A percentile compares a stretch with the other conserved stretches of the same genome.
phyloP scores from a whole-genome alignment of 2,888 invertebrate genomes.

The Oscheius onirici region DNA sequence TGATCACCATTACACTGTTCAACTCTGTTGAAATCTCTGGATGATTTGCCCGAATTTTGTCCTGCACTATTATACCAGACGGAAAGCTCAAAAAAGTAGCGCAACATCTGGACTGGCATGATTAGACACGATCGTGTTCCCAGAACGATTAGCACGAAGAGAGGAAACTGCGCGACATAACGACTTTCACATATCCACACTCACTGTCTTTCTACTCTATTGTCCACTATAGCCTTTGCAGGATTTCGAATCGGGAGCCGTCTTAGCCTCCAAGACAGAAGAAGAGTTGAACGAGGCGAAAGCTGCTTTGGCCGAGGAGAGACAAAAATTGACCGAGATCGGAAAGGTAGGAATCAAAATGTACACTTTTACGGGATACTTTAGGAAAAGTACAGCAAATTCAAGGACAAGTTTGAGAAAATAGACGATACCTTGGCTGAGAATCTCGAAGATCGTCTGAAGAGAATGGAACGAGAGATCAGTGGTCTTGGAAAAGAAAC shows the following conservation, averaged over 20 bases:
- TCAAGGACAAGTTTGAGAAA: constrained; percentile 69
- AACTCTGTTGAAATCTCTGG: too few relatives aligned
- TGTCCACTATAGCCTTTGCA: constrained; percentile 18
- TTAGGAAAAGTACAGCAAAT: constrained; percentile 65
- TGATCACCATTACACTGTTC: too few relatives aligned
- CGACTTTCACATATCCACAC: background rate
- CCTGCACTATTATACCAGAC: too few relatives aligned
- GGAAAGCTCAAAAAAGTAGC: background rate
- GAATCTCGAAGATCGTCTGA: constrained; percentile 62
- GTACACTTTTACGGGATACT: constrained; percentile 14
- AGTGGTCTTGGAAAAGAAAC: constrained; percentile 63
- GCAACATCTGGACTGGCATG: too few relatives aligned
- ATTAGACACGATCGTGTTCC: constrained; percentile 7
- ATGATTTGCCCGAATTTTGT: too few relatives aligned
- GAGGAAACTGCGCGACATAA: background rate
- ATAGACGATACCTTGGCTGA: constrained; percentile 60
- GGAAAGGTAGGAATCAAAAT: constrained; percentile 41
- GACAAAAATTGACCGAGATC: constrained; percentile 57
- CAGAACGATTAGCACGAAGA: constrained; percentile 11
- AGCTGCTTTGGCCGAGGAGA: constrained; percentile 53
- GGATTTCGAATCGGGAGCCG: constrained; percentile 58
- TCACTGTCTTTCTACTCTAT: background rate
- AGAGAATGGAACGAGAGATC: constrained; percentile 53
- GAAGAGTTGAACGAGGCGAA: constrained; percentile 51
- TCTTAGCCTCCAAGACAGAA: constrained; percentile 47